These are phyloP conservation scores for Iphiclides podalirius DNA, from an alignment of 2,888 invertebrate genomes.

Conservation along the genomic window DNA sequence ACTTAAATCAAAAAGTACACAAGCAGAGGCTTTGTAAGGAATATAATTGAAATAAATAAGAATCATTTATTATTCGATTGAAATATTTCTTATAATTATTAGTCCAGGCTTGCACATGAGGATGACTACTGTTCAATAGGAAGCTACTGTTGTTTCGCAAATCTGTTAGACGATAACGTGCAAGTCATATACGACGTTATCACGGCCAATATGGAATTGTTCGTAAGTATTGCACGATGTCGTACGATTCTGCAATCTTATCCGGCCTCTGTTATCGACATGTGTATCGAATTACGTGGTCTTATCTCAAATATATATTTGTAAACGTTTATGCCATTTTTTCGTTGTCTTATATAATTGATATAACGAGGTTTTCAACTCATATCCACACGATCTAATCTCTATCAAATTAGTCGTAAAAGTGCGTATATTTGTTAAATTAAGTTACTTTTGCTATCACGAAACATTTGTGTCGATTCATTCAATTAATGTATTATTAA, in stretches of 20 bases:
- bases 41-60: too few relatives aligned
- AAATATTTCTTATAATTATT: too few relatives aligned
- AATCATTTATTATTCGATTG: too few relatives aligned
- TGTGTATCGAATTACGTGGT: conserved; percentile 30
- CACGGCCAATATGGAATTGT: conserved; percentile 27
- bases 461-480: too few relatives aligned
- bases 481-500: too few relatives aligned
- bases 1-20: too few relatives aligned
- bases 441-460: conserved; percentile 24
- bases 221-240: conserved; percentile 33
- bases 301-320: conserved; percentile 28
- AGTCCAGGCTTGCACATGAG: too few relatives aligned
- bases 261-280: conserved; percentile 35
- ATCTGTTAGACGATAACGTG: neutral
- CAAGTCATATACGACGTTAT: neutral
- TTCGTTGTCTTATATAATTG: conserved; percentile 23
- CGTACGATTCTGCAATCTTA: conserved; percentile 65
- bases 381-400: conserved; percentile 9
- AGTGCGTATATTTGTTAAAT: conserved; percentile 2
- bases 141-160: too few relatives aligned
- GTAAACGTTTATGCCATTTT: conserved; percentile 21
- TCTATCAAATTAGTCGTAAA: conserved; percentile 1
- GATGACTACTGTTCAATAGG: too few relatives aligned
- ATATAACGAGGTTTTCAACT: conserved; percentile 4
- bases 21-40: too few relatives aligned